Percentiles rank a stretch among this genome's conserved stretches.
phyloP scores from a whole-genome alignment of 2,888 invertebrate species.

The Malachius bipustulatus region DNA sequence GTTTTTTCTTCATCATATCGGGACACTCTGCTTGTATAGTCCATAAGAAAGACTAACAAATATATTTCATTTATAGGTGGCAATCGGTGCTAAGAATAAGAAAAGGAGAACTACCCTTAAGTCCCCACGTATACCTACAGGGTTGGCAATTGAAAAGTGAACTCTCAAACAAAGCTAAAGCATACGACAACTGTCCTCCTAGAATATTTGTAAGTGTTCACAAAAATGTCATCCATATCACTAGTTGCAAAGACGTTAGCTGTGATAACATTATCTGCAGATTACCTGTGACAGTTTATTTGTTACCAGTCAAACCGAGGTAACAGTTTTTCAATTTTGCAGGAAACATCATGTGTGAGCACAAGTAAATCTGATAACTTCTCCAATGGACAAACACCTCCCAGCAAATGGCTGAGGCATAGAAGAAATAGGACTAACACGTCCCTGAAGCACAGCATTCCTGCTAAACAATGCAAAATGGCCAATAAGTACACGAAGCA shows the following conservation, averaged over 20 bases:
- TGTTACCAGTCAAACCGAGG: too few species aligned
- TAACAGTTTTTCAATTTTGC: too few species aligned
- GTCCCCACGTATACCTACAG: conserved; percentile 41
- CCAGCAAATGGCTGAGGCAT: conserved; percentile 20
- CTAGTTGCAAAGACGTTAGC: too few species aligned
- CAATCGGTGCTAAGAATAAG: conserved; percentile 39
- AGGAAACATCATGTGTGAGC: conserved; percentile 21
- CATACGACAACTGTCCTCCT: conserved; percentile 29
- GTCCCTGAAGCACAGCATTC: conserved; percentile 18
- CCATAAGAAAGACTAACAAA: too few species aligned
- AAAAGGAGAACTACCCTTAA: conserved; percentile 35
- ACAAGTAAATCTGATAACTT: conserved; percentile 16
- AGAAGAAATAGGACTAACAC: conserved; percentile 20
- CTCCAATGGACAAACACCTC: conserved; percentile 12
- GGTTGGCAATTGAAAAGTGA: conserved; percentile 44
- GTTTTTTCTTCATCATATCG: too few species aligned
- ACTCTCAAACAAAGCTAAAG: conserved; percentile 33
- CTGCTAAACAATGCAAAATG: conserved; percentile 21
- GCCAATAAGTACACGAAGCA: conserved; percentile 20
- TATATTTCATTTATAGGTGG: conserved; percentile 35
- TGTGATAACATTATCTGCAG: too few species aligned
- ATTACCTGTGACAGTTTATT: too few species aligned
- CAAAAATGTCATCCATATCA: background rate
- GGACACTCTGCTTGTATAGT: too few species aligned
- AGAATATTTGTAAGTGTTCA: conserved; percentile 24